Percentiles rank a stretch among this genome's conserved stretches.
These are phyloP conservation scores for Pseudochaenichthys georgianus DNA, from an alignment of 2,797 vertebrate species.

Conservation along the genomic window DNA sequence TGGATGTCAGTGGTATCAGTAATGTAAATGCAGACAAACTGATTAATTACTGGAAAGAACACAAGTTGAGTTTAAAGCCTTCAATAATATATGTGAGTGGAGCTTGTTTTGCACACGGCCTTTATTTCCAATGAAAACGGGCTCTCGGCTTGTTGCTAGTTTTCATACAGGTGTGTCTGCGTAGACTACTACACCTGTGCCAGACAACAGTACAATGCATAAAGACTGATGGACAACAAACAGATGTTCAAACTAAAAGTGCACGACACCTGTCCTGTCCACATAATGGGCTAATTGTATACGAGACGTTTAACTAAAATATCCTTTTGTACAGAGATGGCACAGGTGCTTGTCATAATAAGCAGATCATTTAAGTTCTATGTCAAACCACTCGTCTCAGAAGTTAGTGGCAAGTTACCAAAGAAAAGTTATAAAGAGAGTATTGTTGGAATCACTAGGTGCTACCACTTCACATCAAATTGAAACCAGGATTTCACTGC, in stretches of 20 bases:
- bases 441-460: background rate
- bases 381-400: conserved; percentile 6
- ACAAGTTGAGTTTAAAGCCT: background rate
- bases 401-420: background rate
- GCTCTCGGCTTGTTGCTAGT: conserved; percentile 22
- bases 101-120: conserved; percentile 11
- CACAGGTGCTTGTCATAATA: background rate
- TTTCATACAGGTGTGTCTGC: conserved; percentile 50
- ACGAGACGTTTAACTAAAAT: background rate
- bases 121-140: conserved; percentile 32
- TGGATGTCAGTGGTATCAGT: no score
- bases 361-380: background rate
- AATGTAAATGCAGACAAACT: background rate
- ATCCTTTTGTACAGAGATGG: background rate
- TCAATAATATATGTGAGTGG: background rate
- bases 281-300: background rate
- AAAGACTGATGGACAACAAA: conserved; percentile 20
- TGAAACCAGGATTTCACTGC: conserved; percentile 6
- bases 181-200: background rate
- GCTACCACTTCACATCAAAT: background rate
- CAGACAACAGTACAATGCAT: conserved; percentile 3
- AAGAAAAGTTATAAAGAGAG: background rate
- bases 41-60: background rate
- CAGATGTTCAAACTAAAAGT: conserved; percentile 29
- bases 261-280: background rate